Evolutionary conservation across 1,140 invertebrate genomes (phyloP).

Genomic region (Coptotermes formosanus): DNA sequence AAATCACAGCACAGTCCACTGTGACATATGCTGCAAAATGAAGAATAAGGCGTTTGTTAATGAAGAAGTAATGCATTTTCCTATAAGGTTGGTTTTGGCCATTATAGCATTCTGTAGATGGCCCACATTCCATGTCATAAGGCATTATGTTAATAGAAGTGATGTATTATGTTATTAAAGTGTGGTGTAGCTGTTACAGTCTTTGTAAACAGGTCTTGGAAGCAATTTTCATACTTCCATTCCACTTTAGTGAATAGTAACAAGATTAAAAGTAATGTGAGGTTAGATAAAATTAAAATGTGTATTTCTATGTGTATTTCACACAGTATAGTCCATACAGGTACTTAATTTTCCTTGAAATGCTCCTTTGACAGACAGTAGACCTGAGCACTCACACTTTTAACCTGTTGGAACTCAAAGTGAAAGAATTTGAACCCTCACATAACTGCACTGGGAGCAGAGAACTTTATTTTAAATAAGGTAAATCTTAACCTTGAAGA

Average conservation of each 20-base stretch:
- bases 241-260: background rate
- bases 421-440: too few relatives aligned
- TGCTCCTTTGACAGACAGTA: background rate
- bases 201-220: background rate
- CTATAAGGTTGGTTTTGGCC: too few relatives aligned
- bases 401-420: too few relatives aligned
- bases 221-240: background rate
- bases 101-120: too few relatives aligned
- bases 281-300: background rate
- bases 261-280: background rate
- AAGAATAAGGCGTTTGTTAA: too few relatives aligned
- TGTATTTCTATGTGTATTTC: conserved; percentile 6
- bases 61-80: too few relatives aligned
- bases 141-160: background rate
- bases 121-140: background rate
- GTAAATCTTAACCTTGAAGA: background rate
- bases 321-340: background rate
- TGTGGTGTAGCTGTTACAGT: background rate
- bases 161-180: background rate
- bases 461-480: too few relatives aligned
- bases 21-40: too few relatives aligned
- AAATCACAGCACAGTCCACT: too few relatives aligned
- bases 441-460: too few relatives aligned
- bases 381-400: too few relatives aligned
- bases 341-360: background rate